Base-by-base conservation (phyloP, 2,797 vertebrate species). In the Amazona finschi region DNA sequence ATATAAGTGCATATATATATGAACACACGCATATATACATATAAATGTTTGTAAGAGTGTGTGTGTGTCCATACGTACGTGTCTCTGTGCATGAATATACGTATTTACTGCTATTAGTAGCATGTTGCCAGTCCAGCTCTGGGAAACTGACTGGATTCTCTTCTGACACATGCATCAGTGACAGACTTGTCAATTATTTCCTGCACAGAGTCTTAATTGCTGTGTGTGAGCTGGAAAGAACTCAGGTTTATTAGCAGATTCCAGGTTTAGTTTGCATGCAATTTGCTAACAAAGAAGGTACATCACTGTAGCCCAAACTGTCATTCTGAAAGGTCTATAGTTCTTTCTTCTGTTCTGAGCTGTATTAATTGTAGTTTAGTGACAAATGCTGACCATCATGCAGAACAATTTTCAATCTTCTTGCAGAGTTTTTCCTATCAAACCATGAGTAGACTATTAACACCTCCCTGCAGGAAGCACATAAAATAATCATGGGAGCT, bases 161-260 rank as follows among this genome's bases (percentile, higher is more conserved):
- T 74, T 77, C 38, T 87, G 72, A 79, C 21, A 41, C 20, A 74
- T 30, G 28, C 20, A 67, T 73, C 74, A 65, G 28, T 76, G 65
- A 52, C 75, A 80, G 65, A 91, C 82, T 77, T 80, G 41, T 70
- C 61, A 83, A 15, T 92, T 93, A 89, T 80, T 87, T 85, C 69
- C 65, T 61, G 30, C 61, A 11, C 55, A 30, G n/a, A 79, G 25
- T 62, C 36, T 76, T 85, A 89, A 89, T 87, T 93, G 43, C 14
- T 58, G 19, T 70, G 55, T 85, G 75, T 83, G 75, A 80, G 18
- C 61, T 95, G 91, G 85, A 92, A 87, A 85, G 52, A 33, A 38
- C 17, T 12, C 75, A 89, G 69, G 44, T 87, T 92, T 92, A 85
- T 93, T 96, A 94, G 41, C 72, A 94, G 89, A 83, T 74, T 77